Conservation (phyloP, 2,888 invertebrate species). For the Pantelozetes paolii region DNA sequence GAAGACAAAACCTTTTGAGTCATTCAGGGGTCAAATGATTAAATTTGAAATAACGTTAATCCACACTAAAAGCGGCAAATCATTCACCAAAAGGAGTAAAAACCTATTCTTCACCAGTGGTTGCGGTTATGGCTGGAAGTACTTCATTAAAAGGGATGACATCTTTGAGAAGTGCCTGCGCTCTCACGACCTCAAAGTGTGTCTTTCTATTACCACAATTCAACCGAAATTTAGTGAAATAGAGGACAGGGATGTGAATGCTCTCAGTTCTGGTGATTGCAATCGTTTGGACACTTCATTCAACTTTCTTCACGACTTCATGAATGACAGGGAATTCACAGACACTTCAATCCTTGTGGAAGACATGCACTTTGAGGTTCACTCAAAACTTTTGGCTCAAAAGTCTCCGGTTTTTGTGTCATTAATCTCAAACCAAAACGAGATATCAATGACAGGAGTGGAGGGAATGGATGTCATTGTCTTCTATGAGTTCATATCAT, state of each 20-base stretch:
- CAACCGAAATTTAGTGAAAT: not conserved
- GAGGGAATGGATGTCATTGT: not conserved
- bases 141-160: not conserved
- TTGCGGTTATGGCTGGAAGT: conserved; percentile 1
- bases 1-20: not conserved
- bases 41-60: not conserved
- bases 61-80: not conserved
- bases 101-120: not conserved
- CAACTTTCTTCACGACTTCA: conserved; percentile 15
- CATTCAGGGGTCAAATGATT: not conserved
- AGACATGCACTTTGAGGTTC: not conserved
- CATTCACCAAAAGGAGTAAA: not conserved
- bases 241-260: not conserved
- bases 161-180: not conserved
- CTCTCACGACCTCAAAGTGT: not conserved
- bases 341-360: not conserved
- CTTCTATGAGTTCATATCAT: not conserved
- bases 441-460: not conserved
- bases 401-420: not conserved
- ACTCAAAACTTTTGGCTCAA: not conserved
- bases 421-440: not conserved
- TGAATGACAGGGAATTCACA: not conserved
- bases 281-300: not conserved
- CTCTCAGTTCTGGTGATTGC: not conserved
- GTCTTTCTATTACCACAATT: not conserved